Evolutionary conservation across 2,888 invertebrate species (phyloP).

Genomic region (Lysandra bellargus): DNA sequence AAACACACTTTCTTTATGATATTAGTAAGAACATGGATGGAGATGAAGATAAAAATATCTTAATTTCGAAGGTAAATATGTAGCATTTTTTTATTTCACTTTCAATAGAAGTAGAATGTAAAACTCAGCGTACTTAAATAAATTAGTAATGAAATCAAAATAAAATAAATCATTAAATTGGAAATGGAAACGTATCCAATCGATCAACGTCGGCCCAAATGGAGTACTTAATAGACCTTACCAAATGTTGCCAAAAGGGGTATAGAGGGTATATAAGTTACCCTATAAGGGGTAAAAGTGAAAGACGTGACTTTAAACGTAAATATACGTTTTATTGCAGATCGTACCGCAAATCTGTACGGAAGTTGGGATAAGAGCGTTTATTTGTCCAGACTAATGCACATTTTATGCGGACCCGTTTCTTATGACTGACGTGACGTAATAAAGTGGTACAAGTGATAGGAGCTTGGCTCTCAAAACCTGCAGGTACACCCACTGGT

Average conservation of each 20-base stretch:
- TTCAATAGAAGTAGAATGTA: too few species aligned
- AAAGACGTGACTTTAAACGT: slow-evolving; percentile 34
- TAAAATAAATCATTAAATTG: neutral
- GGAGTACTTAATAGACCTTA: neutral
- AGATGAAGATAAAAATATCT: too few species aligned
- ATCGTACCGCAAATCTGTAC: slow-evolving; percentile 60
- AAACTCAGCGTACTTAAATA: neutral
- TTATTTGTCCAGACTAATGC: slow-evolving; percentile 77
- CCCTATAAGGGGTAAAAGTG: slow-evolving; percentile 26
- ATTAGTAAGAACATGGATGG: too few species aligned
- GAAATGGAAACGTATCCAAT: neutral
- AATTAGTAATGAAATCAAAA: neutral
- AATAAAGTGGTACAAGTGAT: slow-evolving; percentile 47
- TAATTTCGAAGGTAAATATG: too few species aligned
- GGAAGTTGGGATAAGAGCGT: slow-evolving; percentile 66
- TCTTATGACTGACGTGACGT: slow-evolving; percentile 74
- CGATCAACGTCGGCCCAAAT: slow-evolving; percentile 7
- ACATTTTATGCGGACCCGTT: slow-evolving; percentile 73
- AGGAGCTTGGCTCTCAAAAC: neutral
- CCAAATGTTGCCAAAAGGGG: slow-evolving; percentile 4
- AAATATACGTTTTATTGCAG: slow-evolving; percentile 35
- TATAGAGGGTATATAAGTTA: neutral
- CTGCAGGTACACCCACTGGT: too few species aligned
- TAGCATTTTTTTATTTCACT: too few species aligned
- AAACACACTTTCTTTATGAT: too few species aligned